phyloP scores from a whole-genome alignment of 2,113 vertebrate genomes.

The Mus pahari region DNA sequence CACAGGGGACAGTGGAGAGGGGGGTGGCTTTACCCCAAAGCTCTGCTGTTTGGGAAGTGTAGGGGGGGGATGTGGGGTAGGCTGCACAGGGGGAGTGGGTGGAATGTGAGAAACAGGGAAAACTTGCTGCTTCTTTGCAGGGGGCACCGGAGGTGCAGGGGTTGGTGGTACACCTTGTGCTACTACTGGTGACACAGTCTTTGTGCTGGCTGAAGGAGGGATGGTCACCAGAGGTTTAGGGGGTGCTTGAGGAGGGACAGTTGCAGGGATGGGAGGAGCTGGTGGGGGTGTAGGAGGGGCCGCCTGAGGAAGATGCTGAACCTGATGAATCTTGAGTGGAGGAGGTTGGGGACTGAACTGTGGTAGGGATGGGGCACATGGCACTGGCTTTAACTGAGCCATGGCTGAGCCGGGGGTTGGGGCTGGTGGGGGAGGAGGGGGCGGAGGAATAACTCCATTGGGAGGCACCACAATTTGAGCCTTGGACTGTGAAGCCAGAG shows the following conservation, averaged over 20 bases:
- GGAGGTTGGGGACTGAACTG: constrained; percentile 88
- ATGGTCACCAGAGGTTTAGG: constrained; percentile 89
- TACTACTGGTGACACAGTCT: constrained; percentile 77
- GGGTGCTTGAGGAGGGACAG: constrained; percentile 85
- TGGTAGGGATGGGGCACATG: constrained; percentile 83
- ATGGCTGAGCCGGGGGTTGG: constrained; percentile 91
- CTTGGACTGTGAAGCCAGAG: constrained; percentile 78
- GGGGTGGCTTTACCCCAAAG: constrained; percentile 87
- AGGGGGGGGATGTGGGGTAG: constrained; percentile 89
- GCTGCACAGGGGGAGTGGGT: constrained; percentile 68
- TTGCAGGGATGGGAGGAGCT: constrained; percentile 83
- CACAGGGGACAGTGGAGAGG: constrained; percentile 86
- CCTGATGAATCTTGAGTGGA: constrained; percentile 89
- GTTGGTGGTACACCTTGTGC: constrained; percentile 79
- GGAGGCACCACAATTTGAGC: constrained; percentile 88
- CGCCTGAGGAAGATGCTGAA: constrained; percentile 82
- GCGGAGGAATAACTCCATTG: constrained; percentile 88
- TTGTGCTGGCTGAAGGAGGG: constrained; percentile 85
- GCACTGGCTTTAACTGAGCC: constrained; percentile 89
- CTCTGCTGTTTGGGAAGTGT: constrained; percentile 94
- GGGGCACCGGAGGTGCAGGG: constrained; percentile 84
- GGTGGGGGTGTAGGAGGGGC: constrained; percentile 66
- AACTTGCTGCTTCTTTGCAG: constrained; percentile 91
- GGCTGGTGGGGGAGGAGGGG: constrained; percentile 87
- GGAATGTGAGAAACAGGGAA: constrained; percentile 87